A percentile compares a stretch with the other conserved stretches of the same genome.
phyloP scores from a whole-genome alignment of 2,113 vertebrate species.

The Oryzias celebensis region DNA sequence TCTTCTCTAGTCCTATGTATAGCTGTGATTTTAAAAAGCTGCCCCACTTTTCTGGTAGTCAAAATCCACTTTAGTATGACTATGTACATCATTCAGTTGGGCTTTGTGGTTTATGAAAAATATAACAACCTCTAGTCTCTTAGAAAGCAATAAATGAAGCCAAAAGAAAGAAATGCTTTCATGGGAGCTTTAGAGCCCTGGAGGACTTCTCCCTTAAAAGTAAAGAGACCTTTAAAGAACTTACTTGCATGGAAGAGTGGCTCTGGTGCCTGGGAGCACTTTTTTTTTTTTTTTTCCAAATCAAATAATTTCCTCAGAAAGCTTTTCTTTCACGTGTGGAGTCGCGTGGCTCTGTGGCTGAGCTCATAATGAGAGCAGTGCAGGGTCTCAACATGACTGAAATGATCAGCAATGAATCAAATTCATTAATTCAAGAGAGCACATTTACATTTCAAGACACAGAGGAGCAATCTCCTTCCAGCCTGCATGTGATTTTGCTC shows the following conservation, averaged over 20 bases:
- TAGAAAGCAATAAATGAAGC: slow-evolving; percentile 1
- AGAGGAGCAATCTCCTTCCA: slow-evolving; percentile 15
- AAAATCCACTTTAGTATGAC: neutral
- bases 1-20: too few relatives aligned
- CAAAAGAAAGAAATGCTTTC: slow-evolving; percentile 14
- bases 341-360: slow-evolving; percentile 2
- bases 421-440: slow-evolving; percentile 16
- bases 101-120: slow-evolving; percentile 6
- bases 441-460: slow-evolving; percentile 14
- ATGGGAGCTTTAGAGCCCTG: neutral
- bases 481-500: neutral
- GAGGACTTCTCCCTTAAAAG: slow-evolving; percentile 12
- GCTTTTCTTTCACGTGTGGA: slow-evolving; percentile 23
- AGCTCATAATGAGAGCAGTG: slow-evolving; percentile 19
- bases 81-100: neutral
- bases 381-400: slow-evolving; percentile 9
- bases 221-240: slow-evolving; percentile 31
- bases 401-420: slow-evolving; percentile 17
- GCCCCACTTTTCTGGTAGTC: too few relatives aligned
- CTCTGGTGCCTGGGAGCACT: slow-evolving; percentile 17
- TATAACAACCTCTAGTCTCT: slow-evolving; percentile 18
- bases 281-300: slow-evolving; percentile 5
- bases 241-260: slow-evolving; percentile 14
- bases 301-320: slow-evolving; percentile 28
- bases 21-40: too few relatives aligned